Evolutionary conservation across 2,888 invertebrate genomes (phyloP).

Genomic region (Aphidoletes aphidimyza): DNA sequence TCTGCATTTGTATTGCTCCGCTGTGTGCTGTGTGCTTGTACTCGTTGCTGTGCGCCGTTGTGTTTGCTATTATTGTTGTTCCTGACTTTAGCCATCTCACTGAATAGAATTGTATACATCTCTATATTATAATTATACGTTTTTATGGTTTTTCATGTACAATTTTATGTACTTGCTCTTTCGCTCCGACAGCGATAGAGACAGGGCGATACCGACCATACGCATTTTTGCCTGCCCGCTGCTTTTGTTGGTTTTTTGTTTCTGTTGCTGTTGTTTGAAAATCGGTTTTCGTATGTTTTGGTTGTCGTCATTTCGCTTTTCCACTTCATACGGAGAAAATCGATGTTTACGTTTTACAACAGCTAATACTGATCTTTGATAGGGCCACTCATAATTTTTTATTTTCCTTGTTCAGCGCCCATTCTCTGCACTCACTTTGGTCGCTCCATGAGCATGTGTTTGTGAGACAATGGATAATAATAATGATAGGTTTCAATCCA

Average conservation of each 20-base stretch:
- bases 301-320: no score
- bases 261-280: not conserved
- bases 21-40: not conserved
- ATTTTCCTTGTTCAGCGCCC: not conserved
- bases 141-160: slow-evolving; percentile 47
- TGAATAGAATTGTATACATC: slow-evolving; percentile 42
- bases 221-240: slow-evolving; percentile 53
- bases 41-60: slow-evolving; percentile 35
- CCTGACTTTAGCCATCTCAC: slow-evolving; percentile 7
- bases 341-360: slow-evolving; percentile 50
- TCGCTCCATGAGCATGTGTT: not conserved
- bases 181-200: not conserved
- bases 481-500: slow-evolving; percentile 52
- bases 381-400: slow-evolving; percentile 3
- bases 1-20: not conserved
- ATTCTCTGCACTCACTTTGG: not conserved
- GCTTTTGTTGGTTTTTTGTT: slow-evolving; percentile 44
- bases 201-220: no score
- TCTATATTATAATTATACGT: slow-evolving; percentile 54
- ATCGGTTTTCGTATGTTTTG: not conserved
- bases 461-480: slow-evolving; percentile 24
- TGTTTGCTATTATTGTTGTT: slow-evolving; percentile 34
- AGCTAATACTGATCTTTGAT: slow-evolving; percentile 51
- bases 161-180: slow-evolving; percentile 19
- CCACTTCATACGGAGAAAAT: no score